Evolutionary conservation across 2,888 invertebrate species (phyloP).

Genomic region (Nasonia oneida): DNA sequence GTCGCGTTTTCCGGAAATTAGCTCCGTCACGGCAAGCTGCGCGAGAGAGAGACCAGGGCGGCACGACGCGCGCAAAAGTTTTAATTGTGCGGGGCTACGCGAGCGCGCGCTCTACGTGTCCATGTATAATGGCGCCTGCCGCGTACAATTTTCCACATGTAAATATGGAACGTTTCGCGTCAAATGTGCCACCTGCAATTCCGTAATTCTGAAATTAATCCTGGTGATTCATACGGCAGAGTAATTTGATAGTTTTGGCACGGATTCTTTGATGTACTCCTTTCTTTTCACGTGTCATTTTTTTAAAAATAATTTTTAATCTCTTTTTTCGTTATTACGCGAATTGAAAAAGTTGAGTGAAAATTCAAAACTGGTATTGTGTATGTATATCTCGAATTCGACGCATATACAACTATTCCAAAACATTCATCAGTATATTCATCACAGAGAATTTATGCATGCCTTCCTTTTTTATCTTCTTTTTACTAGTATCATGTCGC

Average conservation of each 20-base stretch:
- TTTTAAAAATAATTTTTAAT: too few relatives aligned
- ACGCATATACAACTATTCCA: too few relatives aligned
- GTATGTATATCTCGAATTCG: too few relatives aligned
- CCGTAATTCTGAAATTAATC: not conserved
- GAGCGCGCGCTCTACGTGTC: not conserved
- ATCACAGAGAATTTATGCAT: too few relatives aligned
- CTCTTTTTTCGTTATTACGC: too few relatives aligned
- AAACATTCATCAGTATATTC: too few relatives aligned
- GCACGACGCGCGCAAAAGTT: constrained; percentile 64
- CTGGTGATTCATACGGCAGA: too few relatives aligned
- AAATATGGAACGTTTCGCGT: constrained; percentile 27
- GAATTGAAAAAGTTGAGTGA: too few relatives aligned
- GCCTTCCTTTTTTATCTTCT: not conserved
- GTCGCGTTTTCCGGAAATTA: constrained; percentile 68
- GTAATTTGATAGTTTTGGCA: too few relatives aligned
- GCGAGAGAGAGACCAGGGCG: not conserved
- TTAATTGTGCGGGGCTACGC: constrained; percentile 65
- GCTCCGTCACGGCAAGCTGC: constrained; percentile 61
- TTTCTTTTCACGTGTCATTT: too few relatives aligned
- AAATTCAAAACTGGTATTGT: too few relatives aligned
- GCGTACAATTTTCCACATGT: constrained; percentile 17
- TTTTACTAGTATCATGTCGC: not conserved
- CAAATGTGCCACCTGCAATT: constrained; percentile 41
- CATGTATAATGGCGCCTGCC: constrained; percentile 15
- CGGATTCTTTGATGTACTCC: too few relatives aligned